Conservation (phyloP, 1,140 invertebrate species). For the Hesperophylax magnus region DNA sequence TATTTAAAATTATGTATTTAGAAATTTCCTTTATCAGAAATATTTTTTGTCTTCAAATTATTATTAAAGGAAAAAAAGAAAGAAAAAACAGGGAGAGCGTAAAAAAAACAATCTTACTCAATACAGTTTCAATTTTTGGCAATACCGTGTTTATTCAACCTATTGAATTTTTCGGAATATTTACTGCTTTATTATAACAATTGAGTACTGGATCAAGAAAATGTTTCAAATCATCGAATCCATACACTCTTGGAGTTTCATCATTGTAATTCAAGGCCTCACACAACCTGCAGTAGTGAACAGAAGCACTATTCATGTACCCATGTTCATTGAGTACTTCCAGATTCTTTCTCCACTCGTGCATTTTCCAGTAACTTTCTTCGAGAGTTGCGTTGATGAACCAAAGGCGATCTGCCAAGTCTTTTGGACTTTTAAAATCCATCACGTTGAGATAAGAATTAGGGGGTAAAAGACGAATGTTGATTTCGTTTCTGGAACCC, state of each 20-base stretch:
- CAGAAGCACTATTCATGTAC: conserved; percentile 76
- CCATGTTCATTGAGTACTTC: conserved; percentile 81
- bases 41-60: no score
- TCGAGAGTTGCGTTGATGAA: conserved; percentile 70
- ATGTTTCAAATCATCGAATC: conserved; percentile 59
- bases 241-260: conserved; percentile 66
- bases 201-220: background rate
- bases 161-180: no score
- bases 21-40: no score
- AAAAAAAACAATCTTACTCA: no score
- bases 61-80: no score
- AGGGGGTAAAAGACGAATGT: conserved; percentile 70
- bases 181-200: background rate
- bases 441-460: conserved; percentile 79
- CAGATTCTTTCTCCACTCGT: conserved; percentile 79
- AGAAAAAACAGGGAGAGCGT: no score
- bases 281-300: conserved; percentile 87
- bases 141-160: no score
- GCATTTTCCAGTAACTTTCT: conserved; percentile 69
- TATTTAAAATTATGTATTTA: no score
- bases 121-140: no score
- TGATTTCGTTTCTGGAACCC: conserved; percentile 70
- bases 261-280: conserved; percentile 80
- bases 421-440: conserved; percentile 75
- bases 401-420: conserved; percentile 75